Conservation (phyloP, 2,113 vertebrate genomes). For the Eira barbara region DNA sequence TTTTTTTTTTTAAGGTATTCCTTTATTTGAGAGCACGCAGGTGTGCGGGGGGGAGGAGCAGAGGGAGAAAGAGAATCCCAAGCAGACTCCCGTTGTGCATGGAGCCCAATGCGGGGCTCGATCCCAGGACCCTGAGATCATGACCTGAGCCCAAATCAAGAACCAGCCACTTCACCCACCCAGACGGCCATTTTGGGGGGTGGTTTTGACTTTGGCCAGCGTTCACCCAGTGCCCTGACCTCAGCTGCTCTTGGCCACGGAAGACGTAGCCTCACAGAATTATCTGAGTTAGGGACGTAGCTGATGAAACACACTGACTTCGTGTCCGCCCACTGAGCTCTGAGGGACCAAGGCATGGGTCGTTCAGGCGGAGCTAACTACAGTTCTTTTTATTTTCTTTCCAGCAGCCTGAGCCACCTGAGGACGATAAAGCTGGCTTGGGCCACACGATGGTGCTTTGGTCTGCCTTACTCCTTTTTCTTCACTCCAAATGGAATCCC, state of each 20-base stretch:
- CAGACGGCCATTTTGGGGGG: neutral
- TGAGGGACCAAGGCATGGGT: neutral
- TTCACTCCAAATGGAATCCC: neutral
- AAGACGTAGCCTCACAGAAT: neutral
- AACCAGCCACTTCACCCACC: no score
- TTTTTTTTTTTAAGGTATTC: neutral
- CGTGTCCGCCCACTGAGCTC: neutral
- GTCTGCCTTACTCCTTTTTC: neutral
- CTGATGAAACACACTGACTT: rapidly evolving
- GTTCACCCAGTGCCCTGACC: neutral
- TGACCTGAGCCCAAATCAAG: neutral
- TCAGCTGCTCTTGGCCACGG: neutral
- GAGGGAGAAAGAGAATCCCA: neutral
- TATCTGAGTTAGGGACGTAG: neutral
- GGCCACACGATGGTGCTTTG: neutral
- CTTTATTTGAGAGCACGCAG: neutral
- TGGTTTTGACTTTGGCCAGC: neutral
- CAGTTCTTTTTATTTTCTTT: neutral
- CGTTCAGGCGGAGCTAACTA: neutral
- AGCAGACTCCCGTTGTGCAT: neutral
- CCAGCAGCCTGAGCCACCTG: neutral
- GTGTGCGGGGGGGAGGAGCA: neutral
- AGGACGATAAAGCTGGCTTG: neutral
- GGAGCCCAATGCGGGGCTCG: neutral
- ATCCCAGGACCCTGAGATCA: neutral